A percentile compares a stretch with the other conserved stretches of the same genome.
phyloP scores from a whole-genome alignment of 2,888 invertebrate species.

The Labia minor region DNA sequence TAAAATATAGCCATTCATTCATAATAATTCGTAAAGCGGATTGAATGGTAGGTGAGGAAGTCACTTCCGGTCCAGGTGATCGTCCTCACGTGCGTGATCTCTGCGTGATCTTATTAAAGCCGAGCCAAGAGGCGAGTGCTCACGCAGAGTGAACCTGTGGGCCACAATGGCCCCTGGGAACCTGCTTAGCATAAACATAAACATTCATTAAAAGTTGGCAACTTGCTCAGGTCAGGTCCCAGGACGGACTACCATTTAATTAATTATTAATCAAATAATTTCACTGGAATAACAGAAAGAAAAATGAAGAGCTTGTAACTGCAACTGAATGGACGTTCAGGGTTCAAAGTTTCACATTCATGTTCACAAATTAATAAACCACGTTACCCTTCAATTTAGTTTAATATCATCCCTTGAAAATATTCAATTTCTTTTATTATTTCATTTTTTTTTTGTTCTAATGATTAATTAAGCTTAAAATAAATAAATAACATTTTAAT shows the following conservation, averaged over 20 bases:
- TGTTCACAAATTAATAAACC: no score
- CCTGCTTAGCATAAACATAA: conserved; percentile 13
- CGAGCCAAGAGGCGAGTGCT: background rate
- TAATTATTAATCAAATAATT: background rate
- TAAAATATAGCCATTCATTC: background rate
- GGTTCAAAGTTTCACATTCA: no score
- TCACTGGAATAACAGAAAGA: no score
- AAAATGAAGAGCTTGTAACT: no score
- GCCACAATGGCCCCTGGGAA: conserved; percentile 13
- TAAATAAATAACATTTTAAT: no score
- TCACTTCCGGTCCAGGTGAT: conserved; percentile 1
- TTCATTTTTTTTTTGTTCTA: no score
- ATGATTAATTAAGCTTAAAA: no score
- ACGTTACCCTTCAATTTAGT: no score
- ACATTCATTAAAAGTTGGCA: conserved; percentile 4
- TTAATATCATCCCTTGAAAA: no score
- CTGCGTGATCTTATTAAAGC: conserved; percentile 1
- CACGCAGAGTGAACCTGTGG: conserved; percentile 5
- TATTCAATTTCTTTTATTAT: no score
- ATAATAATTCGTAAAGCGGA: background rate
- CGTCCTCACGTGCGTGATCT: conserved; percentile 13
- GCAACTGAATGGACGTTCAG: no score
- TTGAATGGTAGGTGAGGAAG: conserved; percentile 13
- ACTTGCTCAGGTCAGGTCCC: conserved; percentile 13
- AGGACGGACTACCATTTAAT: background rate